phyloP scores from a whole-genome alignment of 2,797 vertebrate genomes.

The Nannoperca obscura region DNA sequence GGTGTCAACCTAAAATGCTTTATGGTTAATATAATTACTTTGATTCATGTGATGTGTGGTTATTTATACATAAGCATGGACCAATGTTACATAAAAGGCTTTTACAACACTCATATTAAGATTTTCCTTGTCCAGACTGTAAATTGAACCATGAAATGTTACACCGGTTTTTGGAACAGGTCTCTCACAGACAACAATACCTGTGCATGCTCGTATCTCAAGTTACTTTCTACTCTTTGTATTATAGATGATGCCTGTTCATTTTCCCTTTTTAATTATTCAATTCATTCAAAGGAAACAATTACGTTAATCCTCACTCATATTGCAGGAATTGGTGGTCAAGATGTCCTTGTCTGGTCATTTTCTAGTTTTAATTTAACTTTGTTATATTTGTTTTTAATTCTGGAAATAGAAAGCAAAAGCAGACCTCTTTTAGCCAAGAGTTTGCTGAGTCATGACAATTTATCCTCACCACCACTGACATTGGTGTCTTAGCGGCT shows the following conservation, averaged over 20 bases:
- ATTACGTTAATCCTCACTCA: slow-evolving; percentile 56
- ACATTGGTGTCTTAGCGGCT: slow-evolving; percentile 62
- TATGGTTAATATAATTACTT: slow-evolving; percentile 27
- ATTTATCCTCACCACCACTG: slow-evolving; percentile 62
- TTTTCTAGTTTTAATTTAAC: background rate
- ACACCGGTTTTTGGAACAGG: slow-evolving; percentile 47
- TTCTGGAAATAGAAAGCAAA: slow-evolving; percentile 33
- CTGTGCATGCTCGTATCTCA: slow-evolving; percentile 66
- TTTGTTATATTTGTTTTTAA: slow-evolving; percentile 1
- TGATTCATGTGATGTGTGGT: background rate
- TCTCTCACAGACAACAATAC: slow-evolving; percentile 66
- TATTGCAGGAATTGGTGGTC: slow-evolving; percentile 19
- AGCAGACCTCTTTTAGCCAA: slow-evolving; percentile 30
- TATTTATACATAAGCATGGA: background rate
- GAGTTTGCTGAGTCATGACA: slow-evolving; percentile 74
- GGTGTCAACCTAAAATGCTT: slow-evolving; percentile 36
- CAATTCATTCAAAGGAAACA: slow-evolving; percentile 51
- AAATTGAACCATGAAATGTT: slow-evolving; percentile 67
- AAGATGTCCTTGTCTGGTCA: background rate
- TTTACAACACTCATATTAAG: background rate
- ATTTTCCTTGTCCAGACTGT: slow-evolving; percentile 29
- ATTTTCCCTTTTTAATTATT: slow-evolving; percentile 78
- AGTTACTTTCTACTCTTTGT: slow-evolving; percentile 75
- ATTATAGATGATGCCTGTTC: slow-evolving; percentile 78
- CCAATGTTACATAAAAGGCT: slow-evolving; percentile 11